These are phyloP conservation scores for Nettapus auritus DNA, from an alignment of 2,113 vertebrate species.

Conservation along the genomic window DNA sequence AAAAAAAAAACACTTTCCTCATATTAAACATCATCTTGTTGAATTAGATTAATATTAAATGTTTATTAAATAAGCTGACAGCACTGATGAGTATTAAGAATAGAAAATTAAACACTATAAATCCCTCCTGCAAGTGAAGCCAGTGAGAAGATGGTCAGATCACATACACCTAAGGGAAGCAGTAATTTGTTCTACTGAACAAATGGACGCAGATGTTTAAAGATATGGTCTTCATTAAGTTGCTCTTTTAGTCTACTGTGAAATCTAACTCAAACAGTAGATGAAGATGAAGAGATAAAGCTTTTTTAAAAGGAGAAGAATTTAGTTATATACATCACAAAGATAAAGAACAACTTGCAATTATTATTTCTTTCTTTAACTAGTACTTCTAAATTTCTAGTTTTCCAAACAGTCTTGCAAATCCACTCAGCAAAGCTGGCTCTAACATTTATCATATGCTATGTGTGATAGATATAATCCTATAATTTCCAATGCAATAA, in stretches of 20 bases:
- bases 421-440: conserved; percentile 23
- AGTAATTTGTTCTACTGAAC: neutral
- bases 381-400: conserved; percentile 4
- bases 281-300: neutral
- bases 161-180: conserved; percentile 29
- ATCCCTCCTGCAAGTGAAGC: neutral
- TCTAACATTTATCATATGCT: conserved; percentile 33
- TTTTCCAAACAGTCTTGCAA: conserved; percentile 20
- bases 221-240: conserved; percentile 42
- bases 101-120: conserved; percentile 6
- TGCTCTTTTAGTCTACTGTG: neutral
- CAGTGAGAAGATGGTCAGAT: neutral
- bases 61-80: conserved; percentile 22
- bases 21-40: neutral
- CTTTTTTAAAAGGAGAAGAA: too few relatives aligned
- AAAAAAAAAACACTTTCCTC: neutral
- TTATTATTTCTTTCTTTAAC: conserved; percentile 13
- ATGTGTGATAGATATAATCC: conserved; percentile 64
- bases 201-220: conserved; percentile 43
- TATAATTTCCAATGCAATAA: conserved; percentile 72
- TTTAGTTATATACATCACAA: neutral
- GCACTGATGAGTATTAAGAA: neutral
- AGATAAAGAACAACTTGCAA: conserved; percentile 16
- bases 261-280: neutral
- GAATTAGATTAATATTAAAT: conserved; percentile 14